Percentiles rank a stretch among this genome's conserved stretches.
Evolutionary conservation across 2,113 vertebrate species (phyloP).

Genomic region (human): GRCh38 chr7:51150501-51151000

Average conservation of each 20-base stretch:
- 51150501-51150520: background rate
- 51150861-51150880: background rate
- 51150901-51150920: background rate
- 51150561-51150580: background rate
- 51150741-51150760: background rate
- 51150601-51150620: background rate
- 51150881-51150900: background rate
- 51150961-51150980: too few relatives aligned
- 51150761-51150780: background rate
- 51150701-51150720: background rate
- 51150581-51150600: background rate
- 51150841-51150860: background rate
- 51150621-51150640: background rate
- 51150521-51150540: background rate
- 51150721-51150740: too few relatives aligned
- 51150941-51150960: background rate
- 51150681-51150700: background rate
- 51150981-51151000: too few relatives aligned
- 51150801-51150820: background rate
- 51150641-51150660: background rate
- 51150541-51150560: background rate
- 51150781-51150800: background rate
- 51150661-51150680: rapidly evolving
- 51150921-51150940: background rate
- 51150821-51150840: background rate